Evolutionary conservation across 2,888 invertebrate species (phyloP), one percentile per base, ranked within the genome.

Genomic region (Agonopterix subpropinquella): DNA sequence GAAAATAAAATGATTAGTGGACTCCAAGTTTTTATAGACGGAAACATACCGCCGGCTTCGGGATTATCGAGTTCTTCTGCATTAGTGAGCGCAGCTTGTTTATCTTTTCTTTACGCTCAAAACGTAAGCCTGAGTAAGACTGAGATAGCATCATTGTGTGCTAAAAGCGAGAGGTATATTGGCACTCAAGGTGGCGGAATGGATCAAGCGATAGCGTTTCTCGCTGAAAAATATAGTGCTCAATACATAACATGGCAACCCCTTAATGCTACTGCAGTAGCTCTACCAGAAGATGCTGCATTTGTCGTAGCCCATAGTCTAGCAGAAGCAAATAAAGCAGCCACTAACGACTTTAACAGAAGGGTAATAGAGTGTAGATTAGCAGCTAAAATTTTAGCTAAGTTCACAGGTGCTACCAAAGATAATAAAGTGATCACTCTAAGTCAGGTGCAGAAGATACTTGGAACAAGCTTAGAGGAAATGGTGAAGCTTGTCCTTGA

Each of bases 141-240:
- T 39, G 90, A 92, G 53, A 85, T 99, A 59, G 98, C 99, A 11
- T 92, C 93, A 44, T 79, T 98, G 55, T 96, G 98, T 73, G 98
- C 98, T 0, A 90, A 89, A 57, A 94, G 96, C 72, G 99, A 99
- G 83, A 91, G 94, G 56, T 96, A 96, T 65, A 98, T 99, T 61
- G 99, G 99, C 15, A 98, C 99, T 1, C 95, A 97, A 80, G 99
- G 99, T 18, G 99, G 99, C 41, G 99, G 99, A 53, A 99, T 99
- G 99, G 99, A 99, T 82, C 99, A 99, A 84, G 98, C 99, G 0
- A 98, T 98, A 65, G 97, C 97, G 47, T 96, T 98, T 78, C 90
- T 98, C 42, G 99, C 96, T 2, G 92, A 92, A 69, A 90, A 92
- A 75, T 94, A 95, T 55, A 92, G 92, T 67, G 97, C 98, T 0